phyloP scores from a whole-genome alignment of 2,113 vertebrate genomes.

The Leiothrix lutea region DNA sequence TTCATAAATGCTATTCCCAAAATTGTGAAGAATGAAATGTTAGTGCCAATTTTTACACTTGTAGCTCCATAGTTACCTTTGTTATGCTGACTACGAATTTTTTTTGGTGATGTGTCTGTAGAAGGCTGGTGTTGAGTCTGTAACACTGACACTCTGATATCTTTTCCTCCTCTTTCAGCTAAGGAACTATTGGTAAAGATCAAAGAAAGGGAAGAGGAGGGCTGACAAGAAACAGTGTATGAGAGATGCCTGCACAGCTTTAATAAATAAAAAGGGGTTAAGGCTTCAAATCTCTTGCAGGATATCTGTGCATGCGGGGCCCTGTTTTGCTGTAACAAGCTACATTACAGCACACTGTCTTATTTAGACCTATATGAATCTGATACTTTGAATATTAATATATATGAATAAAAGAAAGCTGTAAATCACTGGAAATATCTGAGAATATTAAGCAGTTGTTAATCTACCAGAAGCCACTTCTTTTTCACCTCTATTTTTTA shows the following conservation, averaged over 20 bases:
- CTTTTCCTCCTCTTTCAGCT: conserved; percentile 12
- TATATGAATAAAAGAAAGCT: not conserved
- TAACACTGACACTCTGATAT: not conserved
- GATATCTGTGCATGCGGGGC: not conserved
- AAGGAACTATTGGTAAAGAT: conserved; percentile 48
- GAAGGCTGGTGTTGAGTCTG: conserved; percentile 41
- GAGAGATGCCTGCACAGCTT: conserved; percentile 28
- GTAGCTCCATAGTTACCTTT: conserved; percentile 20
- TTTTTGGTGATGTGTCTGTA: conserved; percentile 13
- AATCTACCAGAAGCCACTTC: not conserved
- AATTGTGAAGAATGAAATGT: not conserved
- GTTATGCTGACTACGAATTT: conserved; percentile 13
- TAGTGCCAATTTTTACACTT: not conserved
- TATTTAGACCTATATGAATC: not conserved
- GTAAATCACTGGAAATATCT: not conserved
- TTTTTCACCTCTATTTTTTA: not conserved
- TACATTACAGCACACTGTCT: not conserved
- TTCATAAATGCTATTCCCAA: not conserved
- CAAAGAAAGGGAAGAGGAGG: conserved; percentile 49
- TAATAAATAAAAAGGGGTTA: conserved; percentile 60
- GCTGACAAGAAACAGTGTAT: conserved; percentile 31
- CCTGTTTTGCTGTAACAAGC: conserved; percentile 16
- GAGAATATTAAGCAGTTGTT: not conserved
- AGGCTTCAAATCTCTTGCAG: conserved; percentile 26
- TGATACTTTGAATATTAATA: not conserved